Evolutionary conservation across 2,113 vertebrate species (phyloP), one percentile per base, ranked within the genome.

Genomic region (Sylvia atricapilla): DNA sequence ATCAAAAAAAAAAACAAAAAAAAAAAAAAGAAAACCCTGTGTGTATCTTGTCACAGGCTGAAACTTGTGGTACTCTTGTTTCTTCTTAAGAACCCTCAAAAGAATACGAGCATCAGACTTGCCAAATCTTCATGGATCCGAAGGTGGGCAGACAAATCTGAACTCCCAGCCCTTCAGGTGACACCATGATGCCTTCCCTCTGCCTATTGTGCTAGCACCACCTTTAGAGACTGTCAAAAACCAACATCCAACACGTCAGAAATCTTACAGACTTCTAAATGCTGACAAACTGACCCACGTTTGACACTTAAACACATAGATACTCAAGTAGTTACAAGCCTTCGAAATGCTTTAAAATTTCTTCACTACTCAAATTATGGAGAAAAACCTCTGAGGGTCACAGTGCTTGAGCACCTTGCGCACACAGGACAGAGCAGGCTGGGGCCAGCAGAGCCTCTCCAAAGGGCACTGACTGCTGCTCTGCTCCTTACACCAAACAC

Each of bases 111-210:
- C 75, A 70, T 33, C 41, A 63, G 58, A 76, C 20, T 44, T 78
- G 11, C 19, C 35, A 84, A 53, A 69, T 46, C 30, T 58, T 46
- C 33, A 22, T 21, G 35, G 16, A 87, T 47, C 12, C 39, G 64
- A 81, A 89, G n/a, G 13, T 16, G 20, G 31, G 24, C 41, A 78
- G 56, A 63, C 6, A 75, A 70, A 82, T 56, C 3, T 11, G 1
- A 87, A 44, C 5, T 20, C 28, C 13, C 35, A 78, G 30, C 16
- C 11, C 58, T 43, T 27, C 22, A 66, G 25, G 30, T 62, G 72
- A 73, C 8, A 77, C 11, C 0, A 2, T 0, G 0, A 46, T 59
- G 33, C 1, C 56, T 6, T 59, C 17, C 19, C 8, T 30, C 31
- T 68, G 21, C 47, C 39, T 44, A 25, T 19, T 3, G 1, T 15